phyloP scores from a whole-genome alignment of 1,140 invertebrate genomes.

The Drosophila ohnishii region DNA sequence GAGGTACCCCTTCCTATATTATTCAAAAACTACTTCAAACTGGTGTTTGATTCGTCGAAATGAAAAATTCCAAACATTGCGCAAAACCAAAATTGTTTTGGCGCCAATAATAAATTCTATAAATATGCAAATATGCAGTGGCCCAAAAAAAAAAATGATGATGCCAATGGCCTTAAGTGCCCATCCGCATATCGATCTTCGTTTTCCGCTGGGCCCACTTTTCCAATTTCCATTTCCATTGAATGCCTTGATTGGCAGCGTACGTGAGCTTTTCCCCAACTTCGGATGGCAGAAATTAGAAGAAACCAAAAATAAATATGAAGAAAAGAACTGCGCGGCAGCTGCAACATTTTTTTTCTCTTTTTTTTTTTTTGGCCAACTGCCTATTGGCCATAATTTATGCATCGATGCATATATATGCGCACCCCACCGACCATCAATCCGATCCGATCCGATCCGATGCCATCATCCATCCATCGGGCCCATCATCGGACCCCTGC shows the following conservation, averaged over 20 bases:
- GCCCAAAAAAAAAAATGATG: conserved; percentile 6
- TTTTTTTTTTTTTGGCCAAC: conserved; percentile 44
- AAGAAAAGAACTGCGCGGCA: conserved; percentile 6
- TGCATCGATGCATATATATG: conserved; percentile 66
- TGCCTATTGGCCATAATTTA: conserved; percentile 67
- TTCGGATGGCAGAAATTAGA: conserved; percentile 21
- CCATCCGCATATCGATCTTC: conserved; percentile 12
- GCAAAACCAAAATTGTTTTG: conserved; percentile 7
- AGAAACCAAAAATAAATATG: conserved; percentile 2
- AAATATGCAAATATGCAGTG: conserved; percentile 54
- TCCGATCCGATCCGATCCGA: conserved; percentile 23
- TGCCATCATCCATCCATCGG: conserved; percentile 45
- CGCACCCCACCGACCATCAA: conserved; percentile 37
- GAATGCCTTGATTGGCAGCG: conserved; percentile 58
- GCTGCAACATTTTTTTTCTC: conserved; percentile 15
- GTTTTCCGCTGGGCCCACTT: background rate
- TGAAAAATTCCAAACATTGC: conserved; percentile 24
- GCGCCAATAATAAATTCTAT: conserved; percentile 59
- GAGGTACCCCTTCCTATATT: background rate
- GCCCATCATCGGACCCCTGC: conserved; percentile 29
- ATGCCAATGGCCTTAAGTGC: conserved; percentile 65
- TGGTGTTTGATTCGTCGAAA: background rate
- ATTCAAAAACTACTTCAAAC: background rate
- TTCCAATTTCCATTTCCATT: conserved; percentile 24
- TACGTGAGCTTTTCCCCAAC: conserved; percentile 53